A percentile compares a stretch with the other conserved stretches of the same genome.
These are phyloP conservation scores for Xenentodon cancila DNA, from an alignment of 2,797 vertebrate species.

Conservation along the genomic window DNA sequence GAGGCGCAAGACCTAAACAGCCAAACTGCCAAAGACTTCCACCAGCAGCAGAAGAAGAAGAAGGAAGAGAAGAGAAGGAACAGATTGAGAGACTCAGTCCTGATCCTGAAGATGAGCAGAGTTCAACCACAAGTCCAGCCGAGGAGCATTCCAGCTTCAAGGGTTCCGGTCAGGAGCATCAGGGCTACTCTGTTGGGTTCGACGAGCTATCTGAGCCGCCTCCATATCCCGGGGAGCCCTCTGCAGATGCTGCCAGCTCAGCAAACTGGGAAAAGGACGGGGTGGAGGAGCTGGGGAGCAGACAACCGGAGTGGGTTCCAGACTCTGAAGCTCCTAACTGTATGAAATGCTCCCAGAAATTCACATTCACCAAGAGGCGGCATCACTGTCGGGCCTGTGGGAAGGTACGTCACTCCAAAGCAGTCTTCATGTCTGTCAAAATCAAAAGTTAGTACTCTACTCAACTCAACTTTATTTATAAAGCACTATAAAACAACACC, in stretches of 20 bases:
- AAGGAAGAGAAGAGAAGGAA: constrained; percentile 8
- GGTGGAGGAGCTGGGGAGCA: constrained; percentile 77
- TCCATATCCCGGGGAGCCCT: constrained; percentile 72
- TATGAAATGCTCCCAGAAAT: constrained; percentile 92
- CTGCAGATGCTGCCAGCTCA: constrained; percentile 34
- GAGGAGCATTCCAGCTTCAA: constrained; percentile 44
- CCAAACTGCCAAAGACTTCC: constrained; percentile 73
- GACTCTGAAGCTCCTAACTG: constrained; percentile 95
- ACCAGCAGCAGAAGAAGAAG: constrained; percentile 54
- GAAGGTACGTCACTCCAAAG: constrained; percentile 79
- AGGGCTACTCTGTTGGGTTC: constrained; percentile 59
- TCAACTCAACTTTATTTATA: too few relatives aligned
- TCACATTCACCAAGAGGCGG: constrained; percentile 94
- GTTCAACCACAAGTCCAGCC: constrained; percentile 23
- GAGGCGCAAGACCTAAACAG: constrained; percentile 91
- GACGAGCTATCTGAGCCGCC: constrained; percentile 84
- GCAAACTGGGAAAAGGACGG: constrained; percentile 58
- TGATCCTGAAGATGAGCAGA: constrained; percentile 46
- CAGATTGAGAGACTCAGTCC: background rate
- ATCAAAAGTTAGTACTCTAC: too few relatives aligned
- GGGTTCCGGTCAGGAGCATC: constrained; percentile 56
- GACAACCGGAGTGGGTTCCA: constrained; percentile 93
- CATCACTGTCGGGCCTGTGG: constrained; percentile 98
- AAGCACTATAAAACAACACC: too few relatives aligned
- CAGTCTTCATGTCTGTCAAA: background rate